Evolutionary conservation across 2,888 invertebrate species (phyloP).

Genomic region (Euzophera pinguis): DNA sequence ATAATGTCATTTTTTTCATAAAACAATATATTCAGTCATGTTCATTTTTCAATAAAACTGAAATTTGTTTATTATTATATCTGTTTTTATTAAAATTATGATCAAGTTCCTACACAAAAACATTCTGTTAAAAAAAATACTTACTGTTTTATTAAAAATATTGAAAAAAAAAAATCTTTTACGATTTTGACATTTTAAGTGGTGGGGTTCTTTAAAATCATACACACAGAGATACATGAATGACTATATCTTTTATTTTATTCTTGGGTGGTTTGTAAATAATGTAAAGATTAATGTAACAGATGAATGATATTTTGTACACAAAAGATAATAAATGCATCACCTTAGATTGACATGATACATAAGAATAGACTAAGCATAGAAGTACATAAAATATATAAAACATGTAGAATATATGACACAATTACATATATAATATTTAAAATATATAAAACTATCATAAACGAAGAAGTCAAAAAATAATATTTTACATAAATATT

Average conservation of each 20-base stretch:
- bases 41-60: too few species aligned
- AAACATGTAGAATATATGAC: slow-evolving; percentile 24
- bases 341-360: slow-evolving; percentile 25
- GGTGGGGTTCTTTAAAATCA: neutral
- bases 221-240: slow-evolving; percentile 20
- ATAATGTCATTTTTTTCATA: too few species aligned
- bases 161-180: too few species aligned
- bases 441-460: slow-evolving; percentile 28
- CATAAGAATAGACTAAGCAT: slow-evolving; percentile 13
- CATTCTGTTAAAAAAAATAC: too few species aligned
- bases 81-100: too few species aligned
- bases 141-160: too few species aligned
- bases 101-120: too few species aligned
- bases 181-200: too few species aligned
- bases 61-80: too few species aligned
- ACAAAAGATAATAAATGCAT: slow-evolving; percentile 32
- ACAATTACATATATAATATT: slow-evolving; percentile 21
- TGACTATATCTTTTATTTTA: slow-evolving; percentile 42
- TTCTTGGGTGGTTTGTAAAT: slow-evolving; percentile 53
- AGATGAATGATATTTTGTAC: slow-evolving; percentile 35
- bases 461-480: slow-evolving; percentile 59
- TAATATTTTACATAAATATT: slow-evolving; percentile 64
- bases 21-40: too few species aligned
- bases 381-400: slow-evolving; percentile 26
- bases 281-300: slow-evolving; percentile 31